Evolutionary conservation across 2,113 vertebrate species (phyloP).

Genomic region (Parus major): DNA sequence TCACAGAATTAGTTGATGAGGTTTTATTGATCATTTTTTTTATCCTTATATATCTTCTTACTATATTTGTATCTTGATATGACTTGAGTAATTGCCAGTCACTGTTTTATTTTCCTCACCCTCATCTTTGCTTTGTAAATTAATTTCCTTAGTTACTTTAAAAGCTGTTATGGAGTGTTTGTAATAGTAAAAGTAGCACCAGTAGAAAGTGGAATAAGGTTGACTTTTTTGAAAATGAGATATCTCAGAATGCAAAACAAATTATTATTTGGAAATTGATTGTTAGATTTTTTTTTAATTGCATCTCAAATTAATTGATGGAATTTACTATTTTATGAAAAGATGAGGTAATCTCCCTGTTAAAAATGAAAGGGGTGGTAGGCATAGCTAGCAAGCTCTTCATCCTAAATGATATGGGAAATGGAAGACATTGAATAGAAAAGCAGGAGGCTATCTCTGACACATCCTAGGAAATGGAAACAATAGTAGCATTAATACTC

Average conservation of each 20-base stretch:
- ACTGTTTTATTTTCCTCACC: not conserved
- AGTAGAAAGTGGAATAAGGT: not conserved
- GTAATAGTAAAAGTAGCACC: not conserved
- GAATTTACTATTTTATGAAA: not conserved
- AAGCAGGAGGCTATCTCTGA: not conserved
- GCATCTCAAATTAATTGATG: not conserved
- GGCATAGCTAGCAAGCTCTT: not conserved
- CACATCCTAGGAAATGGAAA: not conserved
- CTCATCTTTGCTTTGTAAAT: not conserved
- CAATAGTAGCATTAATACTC: not conserved
- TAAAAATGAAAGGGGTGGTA: not conserved
- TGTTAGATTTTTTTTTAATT: not conserved
- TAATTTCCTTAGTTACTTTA: not conserved
- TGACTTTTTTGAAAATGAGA: not conserved
- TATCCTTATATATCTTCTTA: not conserved
- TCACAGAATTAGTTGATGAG: not conserved
- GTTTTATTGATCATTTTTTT: not conserved
- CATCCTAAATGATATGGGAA: not conserved
- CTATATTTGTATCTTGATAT: not conserved
- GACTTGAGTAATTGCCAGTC: not conserved
- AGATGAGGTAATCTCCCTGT: not conserved
- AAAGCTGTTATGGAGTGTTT: not conserved
- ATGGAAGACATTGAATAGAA: not conserved
- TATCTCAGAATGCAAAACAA: not conserved
- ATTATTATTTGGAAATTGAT: not conserved